Conservation (phyloP, 2,113 vertebrate genomes). For the Pelecanus crispus region DNA sequence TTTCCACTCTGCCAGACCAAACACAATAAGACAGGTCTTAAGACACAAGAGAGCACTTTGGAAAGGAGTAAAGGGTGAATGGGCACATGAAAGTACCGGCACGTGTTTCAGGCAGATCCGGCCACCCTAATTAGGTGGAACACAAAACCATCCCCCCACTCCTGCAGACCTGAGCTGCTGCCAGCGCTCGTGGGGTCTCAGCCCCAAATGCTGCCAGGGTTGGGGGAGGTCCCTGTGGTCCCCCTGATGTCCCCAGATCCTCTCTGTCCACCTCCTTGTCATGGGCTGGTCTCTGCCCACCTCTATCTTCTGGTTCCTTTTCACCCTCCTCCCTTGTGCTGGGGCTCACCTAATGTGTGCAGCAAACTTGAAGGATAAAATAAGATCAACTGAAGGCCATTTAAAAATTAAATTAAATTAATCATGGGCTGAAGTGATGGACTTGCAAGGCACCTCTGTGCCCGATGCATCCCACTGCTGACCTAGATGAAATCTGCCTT, state of each 20-base stretch:
- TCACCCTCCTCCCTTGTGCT: not conserved
- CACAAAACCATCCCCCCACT: not conserved
- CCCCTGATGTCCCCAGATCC: not conserved
- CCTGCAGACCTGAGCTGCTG: not conserved
- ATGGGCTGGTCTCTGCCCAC: not conserved
- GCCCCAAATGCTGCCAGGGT: not conserved
- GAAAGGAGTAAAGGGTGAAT: not conserved
- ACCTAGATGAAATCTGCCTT: not conserved
- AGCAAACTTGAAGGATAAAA: not conserved
- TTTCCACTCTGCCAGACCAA: conserved; percentile 82
- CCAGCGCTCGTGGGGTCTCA: not conserved
- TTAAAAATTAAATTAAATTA: not conserved
- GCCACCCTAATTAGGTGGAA: conserved; percentile 46
- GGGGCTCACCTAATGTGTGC: accelerated
- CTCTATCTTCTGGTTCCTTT: not conserved
- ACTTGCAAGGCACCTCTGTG: accelerated
- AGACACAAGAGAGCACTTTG: conserved; percentile 22
- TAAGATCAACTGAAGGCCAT: not conserved
- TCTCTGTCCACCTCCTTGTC: not conserved
- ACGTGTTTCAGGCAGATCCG: not conserved
- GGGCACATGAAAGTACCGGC: not conserved
- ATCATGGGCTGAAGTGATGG: not conserved
- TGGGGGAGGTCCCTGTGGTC: not conserved
- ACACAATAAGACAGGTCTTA: conserved; percentile 67
- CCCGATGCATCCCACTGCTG: not conserved